phyloP scores from a whole-genome alignment of 2,113 vertebrate genomes.

The Cromileptes altivelis region DNA sequence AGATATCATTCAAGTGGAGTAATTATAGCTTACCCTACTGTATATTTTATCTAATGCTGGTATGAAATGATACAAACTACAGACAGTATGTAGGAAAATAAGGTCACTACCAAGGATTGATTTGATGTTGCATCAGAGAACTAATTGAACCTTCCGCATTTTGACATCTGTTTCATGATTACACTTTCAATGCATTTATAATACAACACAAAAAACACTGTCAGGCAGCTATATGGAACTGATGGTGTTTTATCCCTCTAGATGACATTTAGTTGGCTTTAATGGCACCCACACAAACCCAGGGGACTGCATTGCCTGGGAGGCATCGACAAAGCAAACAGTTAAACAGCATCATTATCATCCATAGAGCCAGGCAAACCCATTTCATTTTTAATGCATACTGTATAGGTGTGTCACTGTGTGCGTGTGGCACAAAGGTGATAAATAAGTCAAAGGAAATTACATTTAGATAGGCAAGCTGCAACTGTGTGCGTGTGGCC shows the following conservation, averaged over 20 bases:
- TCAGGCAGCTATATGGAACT: constrained; percentile 26
- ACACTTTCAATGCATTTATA: constrained; percentile 23
- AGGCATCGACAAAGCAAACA: constrained; percentile 43
- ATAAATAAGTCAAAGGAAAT: constrained; percentile 54
- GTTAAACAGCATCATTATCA: constrained; percentile 64
- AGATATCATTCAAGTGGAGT: background rate
- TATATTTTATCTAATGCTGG: background rate
- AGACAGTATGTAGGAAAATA: background rate
- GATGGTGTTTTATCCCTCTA: constrained; percentile 20
- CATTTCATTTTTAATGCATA: constrained; percentile 64
- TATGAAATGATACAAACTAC: background rate
- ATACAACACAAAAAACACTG: background rate
- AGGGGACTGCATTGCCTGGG: constrained; percentile 24
- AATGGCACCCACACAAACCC: constrained; percentile 37
- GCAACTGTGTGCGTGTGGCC: constrained; percentile 17
- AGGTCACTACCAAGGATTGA: background rate
- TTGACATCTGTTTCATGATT: constrained; percentile 24
- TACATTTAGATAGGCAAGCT: constrained; percentile 19
- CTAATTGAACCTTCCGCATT: background rate
- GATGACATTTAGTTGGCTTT: constrained; percentile 69
- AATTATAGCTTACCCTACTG: background rate
- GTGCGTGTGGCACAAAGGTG: constrained; percentile 28
- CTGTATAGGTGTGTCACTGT: constrained; percentile 30
- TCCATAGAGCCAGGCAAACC: constrained; percentile 27
- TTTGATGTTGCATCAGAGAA: background rate